Conservation (phyloP, 2,797 vertebrate genomes). For the Alca torda region DNA sequence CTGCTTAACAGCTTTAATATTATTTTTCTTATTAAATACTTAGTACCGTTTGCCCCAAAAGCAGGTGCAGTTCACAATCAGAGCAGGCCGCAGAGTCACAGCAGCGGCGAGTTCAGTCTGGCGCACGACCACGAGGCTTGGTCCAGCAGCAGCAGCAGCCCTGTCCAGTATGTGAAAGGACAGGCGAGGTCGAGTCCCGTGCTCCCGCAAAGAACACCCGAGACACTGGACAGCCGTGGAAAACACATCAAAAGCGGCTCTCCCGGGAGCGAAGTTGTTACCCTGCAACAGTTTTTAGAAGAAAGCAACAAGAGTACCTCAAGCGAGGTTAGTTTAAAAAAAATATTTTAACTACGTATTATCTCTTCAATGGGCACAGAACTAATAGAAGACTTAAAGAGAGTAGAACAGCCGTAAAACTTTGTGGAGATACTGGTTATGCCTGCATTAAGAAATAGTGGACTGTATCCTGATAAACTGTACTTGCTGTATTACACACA, state of each 20-base stretch:
- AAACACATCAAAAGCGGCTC: constrained; percentile 79
- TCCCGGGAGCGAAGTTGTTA: constrained; percentile 86
- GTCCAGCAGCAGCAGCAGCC: constrained; percentile 91
- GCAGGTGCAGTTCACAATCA: constrained; percentile 86
- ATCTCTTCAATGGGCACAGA: background rate
- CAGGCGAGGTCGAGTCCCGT: constrained; percentile 86
- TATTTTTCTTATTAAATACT: background rate
- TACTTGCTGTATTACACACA: background rate
- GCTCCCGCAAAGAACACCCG: constrained; percentile 77
- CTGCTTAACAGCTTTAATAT: background rate
- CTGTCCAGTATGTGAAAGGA: constrained; percentile 85
- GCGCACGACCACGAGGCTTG: constrained; percentile 90
- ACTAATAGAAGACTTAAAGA: background rate
- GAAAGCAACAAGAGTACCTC: constrained; percentile 87
- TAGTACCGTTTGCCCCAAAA: constrained; percentile 51
- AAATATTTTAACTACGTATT: rapidly evolving
- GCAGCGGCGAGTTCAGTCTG: constrained; percentile 94
- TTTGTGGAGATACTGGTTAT: background rate
- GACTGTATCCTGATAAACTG: background rate
- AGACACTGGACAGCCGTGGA: constrained; percentile 70
- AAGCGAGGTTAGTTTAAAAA: constrained; percentile 70
- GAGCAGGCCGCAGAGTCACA: constrained; percentile 93
- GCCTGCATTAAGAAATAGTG: background rate
- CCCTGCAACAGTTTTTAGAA: constrained; percentile 92
- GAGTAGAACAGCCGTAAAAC: background rate